Evolutionary conservation across 2,888 invertebrate species (phyloP).

Genomic region (Willowsia nigromaculata): DNA sequence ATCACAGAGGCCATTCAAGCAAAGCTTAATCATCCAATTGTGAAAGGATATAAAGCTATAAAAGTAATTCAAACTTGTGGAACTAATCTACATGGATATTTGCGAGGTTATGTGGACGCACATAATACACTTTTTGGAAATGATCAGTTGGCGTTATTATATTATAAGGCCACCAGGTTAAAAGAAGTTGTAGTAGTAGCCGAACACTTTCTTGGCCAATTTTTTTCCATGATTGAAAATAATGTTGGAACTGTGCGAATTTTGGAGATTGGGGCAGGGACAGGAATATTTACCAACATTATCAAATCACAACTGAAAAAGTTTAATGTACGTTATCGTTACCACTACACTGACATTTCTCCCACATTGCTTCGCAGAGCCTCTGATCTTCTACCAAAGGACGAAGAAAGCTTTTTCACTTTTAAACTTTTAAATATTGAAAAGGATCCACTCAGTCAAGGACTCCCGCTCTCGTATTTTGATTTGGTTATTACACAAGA

Average conservation of each 20-base stretch:
- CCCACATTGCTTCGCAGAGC: slow-evolving; percentile 58
- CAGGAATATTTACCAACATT: not conserved
- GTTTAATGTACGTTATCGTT: too few relatives aligned
- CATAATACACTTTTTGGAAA: not conserved
- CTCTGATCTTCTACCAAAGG: slow-evolving; percentile 19
- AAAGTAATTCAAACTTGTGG: not conserved
- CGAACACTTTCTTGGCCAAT: too few relatives aligned
- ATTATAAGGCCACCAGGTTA: too few relatives aligned
- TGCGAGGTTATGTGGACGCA: not conserved
- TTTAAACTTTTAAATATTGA: slow-evolving; percentile 47
- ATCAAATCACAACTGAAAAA: too few relatives aligned
- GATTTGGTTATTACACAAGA: slow-evolving; percentile 27
- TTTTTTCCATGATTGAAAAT: not conserved
- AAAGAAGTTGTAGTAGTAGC: too few relatives aligned
- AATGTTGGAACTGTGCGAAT: slow-evolving; percentile 32
- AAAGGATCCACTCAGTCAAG: slow-evolving; percentile 58
- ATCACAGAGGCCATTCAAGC: not conserved
- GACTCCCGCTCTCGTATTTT: slow-evolving; percentile 15
- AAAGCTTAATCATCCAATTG: too few relatives aligned
- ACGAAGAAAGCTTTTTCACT: not conserved
- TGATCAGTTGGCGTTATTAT: not conserved
- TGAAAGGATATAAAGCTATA: not conserved
- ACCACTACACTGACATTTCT: slow-evolving; percentile 58
- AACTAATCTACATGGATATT: not conserved
- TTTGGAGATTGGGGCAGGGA: slow-evolving; percentile 59